Conservation (phyloP, 2,888 invertebrate genomes). For the Antheraea yamamai region DNA sequence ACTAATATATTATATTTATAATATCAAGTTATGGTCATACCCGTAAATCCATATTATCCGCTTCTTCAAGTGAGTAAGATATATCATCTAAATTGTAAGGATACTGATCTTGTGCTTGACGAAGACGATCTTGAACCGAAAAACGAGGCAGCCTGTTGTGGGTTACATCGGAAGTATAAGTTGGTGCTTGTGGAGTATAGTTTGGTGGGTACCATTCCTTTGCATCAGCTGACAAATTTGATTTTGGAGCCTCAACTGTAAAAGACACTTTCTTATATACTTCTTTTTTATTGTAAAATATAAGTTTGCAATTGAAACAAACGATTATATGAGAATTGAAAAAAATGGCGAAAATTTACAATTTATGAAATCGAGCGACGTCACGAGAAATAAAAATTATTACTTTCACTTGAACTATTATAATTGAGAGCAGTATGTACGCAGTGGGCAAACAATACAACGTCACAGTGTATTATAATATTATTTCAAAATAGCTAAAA, state of each 20-base stretch:
- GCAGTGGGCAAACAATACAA: slow-evolving; percentile 56
- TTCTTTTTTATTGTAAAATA: neutral
- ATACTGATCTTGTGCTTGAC: slow-evolving; percentile 73
- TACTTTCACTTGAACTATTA: slow-evolving; percentile 75
- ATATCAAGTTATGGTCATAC: slow-evolving; percentile 35
- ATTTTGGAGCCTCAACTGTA: slow-evolving; percentile 66
- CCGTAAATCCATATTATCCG: slow-evolving; percentile 69
- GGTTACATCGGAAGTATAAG: slow-evolving; percentile 57
- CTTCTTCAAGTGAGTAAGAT: slow-evolving; percentile 70
- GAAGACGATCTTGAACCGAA: slow-evolving; percentile 74
- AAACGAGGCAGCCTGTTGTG: slow-evolving; percentile 64
- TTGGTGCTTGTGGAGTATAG: slow-evolving; percentile 63
- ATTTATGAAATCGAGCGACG: slow-evolving; percentile 66
- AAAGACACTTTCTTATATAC: slow-evolving; percentile 21
- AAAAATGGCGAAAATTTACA: neutral
- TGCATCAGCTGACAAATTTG: slow-evolving; percentile 80
- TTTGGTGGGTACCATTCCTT: slow-evolving; percentile 84
- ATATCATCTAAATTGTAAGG: slow-evolving; percentile 71
- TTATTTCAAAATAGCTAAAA: slow-evolving; percentile 2
- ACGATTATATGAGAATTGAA: neutral
- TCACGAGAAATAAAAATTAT: slow-evolving; percentile 75
- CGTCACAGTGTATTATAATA: slow-evolving; percentile 48
- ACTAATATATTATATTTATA: slow-evolving; percentile 8
- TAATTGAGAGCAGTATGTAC: slow-evolving; percentile 53
- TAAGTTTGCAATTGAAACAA: neutral